Percentiles rank a stretch among this genome's conserved stretches.
These are phyloP conservation scores for Gracilinanus agilis DNA, from an alignment of 2,113 vertebrate species.

Conservation along the genomic window DNA sequence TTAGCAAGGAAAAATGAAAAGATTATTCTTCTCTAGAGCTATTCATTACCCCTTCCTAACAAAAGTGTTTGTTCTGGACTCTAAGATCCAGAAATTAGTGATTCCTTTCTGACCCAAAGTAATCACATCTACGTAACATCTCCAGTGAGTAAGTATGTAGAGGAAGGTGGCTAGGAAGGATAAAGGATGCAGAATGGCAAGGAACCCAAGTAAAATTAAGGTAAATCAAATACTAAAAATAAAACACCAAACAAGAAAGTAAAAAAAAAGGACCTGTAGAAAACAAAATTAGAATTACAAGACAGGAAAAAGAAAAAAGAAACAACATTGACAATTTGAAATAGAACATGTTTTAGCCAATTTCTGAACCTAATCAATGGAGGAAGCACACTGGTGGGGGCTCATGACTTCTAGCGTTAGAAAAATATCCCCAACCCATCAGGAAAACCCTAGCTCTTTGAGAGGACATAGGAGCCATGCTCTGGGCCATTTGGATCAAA, in stretches of 20 bases:
- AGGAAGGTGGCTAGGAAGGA: not conserved
- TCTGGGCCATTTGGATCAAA: not conserved
- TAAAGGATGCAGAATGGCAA: not conserved
- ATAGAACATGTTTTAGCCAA: not conserved
- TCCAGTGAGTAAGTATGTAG: not conserved
- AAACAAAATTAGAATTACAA: not conserved
- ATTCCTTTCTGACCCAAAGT: not conserved
- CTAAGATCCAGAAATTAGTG: not conserved
- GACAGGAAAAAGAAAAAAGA: not conserved
- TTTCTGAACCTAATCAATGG: not conserved
- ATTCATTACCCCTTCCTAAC: not conserved
- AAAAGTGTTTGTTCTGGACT: constrained; percentile 9
- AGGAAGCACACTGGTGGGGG: not conserved
- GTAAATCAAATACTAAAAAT: constrained; percentile 33
- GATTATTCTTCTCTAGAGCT: constrained; percentile 10
- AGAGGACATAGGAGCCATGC: not conserved
- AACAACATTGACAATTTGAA: not conserved
- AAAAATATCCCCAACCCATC: not conserved
- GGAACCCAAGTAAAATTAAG: constrained; percentile 6
- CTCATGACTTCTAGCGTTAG: not conserved
- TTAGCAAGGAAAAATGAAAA: constrained; percentile 2
- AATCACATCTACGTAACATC: not conserved
- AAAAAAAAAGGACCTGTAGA: not conserved
- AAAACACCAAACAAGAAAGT: constrained; percentile 31
- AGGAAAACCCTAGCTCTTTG: not conserved